Evolutionary conservation across 2,113 vertebrate genomes (phyloP), one percentile per base, ranked within the genome.

Genomic region (Macrotis lagotis): DNA sequence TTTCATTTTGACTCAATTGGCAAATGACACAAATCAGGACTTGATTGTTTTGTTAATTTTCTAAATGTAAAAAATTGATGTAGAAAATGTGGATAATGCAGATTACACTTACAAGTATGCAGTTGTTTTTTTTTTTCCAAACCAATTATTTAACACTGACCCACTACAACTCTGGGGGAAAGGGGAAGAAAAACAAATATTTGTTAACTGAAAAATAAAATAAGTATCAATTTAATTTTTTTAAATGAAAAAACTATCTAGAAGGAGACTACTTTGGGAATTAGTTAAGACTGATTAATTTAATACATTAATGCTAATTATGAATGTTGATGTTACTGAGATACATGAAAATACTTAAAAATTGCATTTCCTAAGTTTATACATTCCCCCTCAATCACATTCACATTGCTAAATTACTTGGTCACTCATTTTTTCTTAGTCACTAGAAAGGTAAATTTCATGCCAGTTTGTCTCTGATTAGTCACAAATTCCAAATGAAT

Each of bases 361-460:
- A 94, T 10, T 37, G 10, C 37, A 50, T 93, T 95, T 93, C 51
- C 94, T 59, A 94, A 51, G 88, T 90, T 93, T 52, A 3, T 59
- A 96, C 91, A n/a, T 66, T 0, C 94, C 93, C 83, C 91, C 91
- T 59, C 96, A 90, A 51, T 93, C 51, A 95, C 90, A 10, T 94
- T 48, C 91, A 48, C 26, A 66, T 92, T 96, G 94, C 93, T 96
- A 94, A 96, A 96, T 93, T 94, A n/a, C 50, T 94, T 74, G 89
- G 92, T 90, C 91, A 96, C 47, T 3, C 88, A 93, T 92, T 88
- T 95, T 89, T 50, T 48, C 89, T 50, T 48, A 37, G 31, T 37
- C 55, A 37, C 11, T 66, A 16, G 31, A 66, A 66, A 50, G 88
- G 31, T 88, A 94, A 26, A 50, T 92, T 95, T 94, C 90, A 90